Base-by-base conservation (phyloP, 2,888 invertebrate genomes). In the Ormyrus pomaceus region DNA sequence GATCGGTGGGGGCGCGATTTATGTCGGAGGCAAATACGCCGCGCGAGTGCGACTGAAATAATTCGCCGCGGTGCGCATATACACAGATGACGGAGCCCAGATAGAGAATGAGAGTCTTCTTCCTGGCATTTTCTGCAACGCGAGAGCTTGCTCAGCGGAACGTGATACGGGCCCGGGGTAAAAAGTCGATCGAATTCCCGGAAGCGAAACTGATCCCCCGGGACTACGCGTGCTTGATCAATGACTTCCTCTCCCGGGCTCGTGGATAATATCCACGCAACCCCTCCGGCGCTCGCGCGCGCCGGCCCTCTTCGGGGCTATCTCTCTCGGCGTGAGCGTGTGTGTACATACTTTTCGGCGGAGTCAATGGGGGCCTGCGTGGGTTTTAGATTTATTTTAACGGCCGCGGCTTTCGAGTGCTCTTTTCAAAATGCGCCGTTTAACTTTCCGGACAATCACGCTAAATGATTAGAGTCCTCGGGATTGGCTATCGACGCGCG, bases 101-200 rank as follows among this genome's bases (percentile, higher is more conserved):
- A 68, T 9, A 51, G 51, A 65, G 19, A 61, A 46, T 62, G 55
- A 34, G 53, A 34, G 53, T 79, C 68, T 45, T 74, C 79, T 66
- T 56, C 75, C 55, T 70, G 80, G 66, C 71, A 77, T 82, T 82
- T 82, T 79, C 79, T 79, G 79, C 75, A 82, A 82, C 59, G 69
- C 75, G 77, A 80, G 77, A 80, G 82, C 80, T 80, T 80, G 77
- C 74, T 80, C 79, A 71, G 77, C 80, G 82, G 77, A 80, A 80
- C 81, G 77, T 70, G 79, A 82, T 82, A 80, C 77, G 82, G 70
- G 70, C 34, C 34, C 34, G 59, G 82, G 79, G 79, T 81, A 76
- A 76, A 83, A 84, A 86, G 85, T 87, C 86, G 86, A 86, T 86
- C 87, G 84, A 83, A 86, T 86, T 87, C 86, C 87, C 86, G 87